Base-by-base conservation (phyloP, 2,797 vertebrate genomes). In the Octomys mimax region DNA sequence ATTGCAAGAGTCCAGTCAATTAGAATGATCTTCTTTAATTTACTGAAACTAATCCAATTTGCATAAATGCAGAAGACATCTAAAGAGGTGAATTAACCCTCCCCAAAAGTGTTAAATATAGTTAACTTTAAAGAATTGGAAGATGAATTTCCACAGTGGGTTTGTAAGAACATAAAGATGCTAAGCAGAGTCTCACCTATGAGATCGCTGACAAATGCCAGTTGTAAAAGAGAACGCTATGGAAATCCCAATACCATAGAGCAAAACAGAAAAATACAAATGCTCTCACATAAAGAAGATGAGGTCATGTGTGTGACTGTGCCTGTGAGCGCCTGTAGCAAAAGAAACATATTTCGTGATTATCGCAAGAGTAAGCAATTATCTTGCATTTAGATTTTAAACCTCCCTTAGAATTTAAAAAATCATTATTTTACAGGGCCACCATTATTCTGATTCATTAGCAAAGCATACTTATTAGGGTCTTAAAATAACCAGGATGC, bases 381-480 rank as follows among this genome's bases (percentile, higher is more conserved):
- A 97, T n/a, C 61, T 92, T 78, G 1, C 70, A 1, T 97, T 92
- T 82, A 94, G 36, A 49, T 96, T 95, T 87, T 89, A 80, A 97
- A 19, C 9, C 83, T 89, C 62, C 94, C 73, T 70, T 92, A 84
- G 88, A 97, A 96, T 96, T 96, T 85, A 87, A 96, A 97, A 97
- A 96, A 79, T 94, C 92, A 88, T 83, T 94, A 26, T 96, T 97
- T 96, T 78, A 86, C 94, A 96, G 66, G 88, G 88, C 61, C 79
- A 1, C 89, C 84, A 93, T 96, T 96, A 95, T 96, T 95, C 97
- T 92, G 88, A 94, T 96, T 97, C 95, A 97, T 97, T 97, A 98
- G 96, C 97, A 87, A 96, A 61, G 81, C 96, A 93, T 73, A 87
- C 96, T 98, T 93, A 97, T 96, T 97, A 98, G 77, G 93, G 68